These are phyloP conservation scores for Masnerella sp. DNA, from an alignment of 2,888 invertebrate species.

Conservation along the genomic window DNA sequence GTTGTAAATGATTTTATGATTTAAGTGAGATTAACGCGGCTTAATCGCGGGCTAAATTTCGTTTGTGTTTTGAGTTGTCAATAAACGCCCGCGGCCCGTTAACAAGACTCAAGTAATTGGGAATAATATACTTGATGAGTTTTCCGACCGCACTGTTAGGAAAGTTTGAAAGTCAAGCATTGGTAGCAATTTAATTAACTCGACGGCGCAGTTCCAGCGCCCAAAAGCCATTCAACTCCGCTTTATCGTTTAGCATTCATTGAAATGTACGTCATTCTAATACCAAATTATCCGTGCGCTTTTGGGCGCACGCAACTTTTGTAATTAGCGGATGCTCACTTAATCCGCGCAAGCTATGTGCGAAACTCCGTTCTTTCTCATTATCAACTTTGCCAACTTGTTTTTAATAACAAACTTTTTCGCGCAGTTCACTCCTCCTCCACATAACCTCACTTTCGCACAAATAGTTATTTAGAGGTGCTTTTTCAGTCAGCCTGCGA, in stretches of 20 bases:
- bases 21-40: no score
- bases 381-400: no score
- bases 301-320: slow-evolving; percentile 48
- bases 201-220: slow-evolving; percentile 38
- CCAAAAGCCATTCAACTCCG: slow-evolving; percentile 50
- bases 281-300: slow-evolving; percentile 52
- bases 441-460: no score
- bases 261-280: slow-evolving; percentile 52
- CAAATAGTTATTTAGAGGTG: no score
- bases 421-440: no score
- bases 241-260: slow-evolving; percentile 55
- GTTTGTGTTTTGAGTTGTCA: slow-evolving; percentile 30
- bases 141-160: slow-evolving; percentile 45
- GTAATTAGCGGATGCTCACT: slow-evolving; percentile 35
- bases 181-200: slow-evolving; percentile 58
- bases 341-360: slow-evolving; percentile 18
- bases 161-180: slow-evolving; percentile 56
- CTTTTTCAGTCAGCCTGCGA: no score
- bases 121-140: slow-evolving; percentile 55
- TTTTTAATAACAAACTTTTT: slow-evolving; percentile 6
- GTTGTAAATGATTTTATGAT: no score
- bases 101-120: slow-evolving; percentile 42
- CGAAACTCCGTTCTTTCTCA: no score
- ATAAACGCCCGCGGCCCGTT: slow-evolving; percentile 32
- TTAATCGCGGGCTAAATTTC: slow-evolving; percentile 20